phyloP scores from a whole-genome alignment of 2,888 invertebrate species.

The Sycophila texana region DNA sequence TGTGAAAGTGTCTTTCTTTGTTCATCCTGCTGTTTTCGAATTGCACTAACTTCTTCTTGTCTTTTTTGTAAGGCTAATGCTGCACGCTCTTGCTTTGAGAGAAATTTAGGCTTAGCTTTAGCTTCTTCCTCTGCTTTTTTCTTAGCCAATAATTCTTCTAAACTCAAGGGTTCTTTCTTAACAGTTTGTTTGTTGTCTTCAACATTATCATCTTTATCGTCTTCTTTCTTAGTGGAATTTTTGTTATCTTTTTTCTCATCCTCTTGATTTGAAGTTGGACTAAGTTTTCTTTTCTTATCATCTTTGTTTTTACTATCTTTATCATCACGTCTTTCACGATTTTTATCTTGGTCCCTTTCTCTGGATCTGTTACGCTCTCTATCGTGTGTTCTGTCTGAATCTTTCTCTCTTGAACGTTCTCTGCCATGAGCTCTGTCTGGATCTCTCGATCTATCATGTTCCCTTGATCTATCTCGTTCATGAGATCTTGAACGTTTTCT shows the following conservation, averaged over 20 bases:
- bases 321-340: conserved; percentile 64
- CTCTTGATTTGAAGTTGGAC: conserved; percentile 74
- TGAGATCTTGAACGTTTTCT: conserved; percentile 70
- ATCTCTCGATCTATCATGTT: conserved; percentile 59
- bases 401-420: conserved; percentile 68
- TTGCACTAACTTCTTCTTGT: conserved; percentile 90
- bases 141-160: conserved; percentile 96
- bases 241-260: conserved; percentile 72
- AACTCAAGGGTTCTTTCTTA: conserved; percentile 91
- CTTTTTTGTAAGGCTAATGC: conserved; percentile 92
- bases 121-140: conserved; percentile 97
- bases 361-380: conserved; percentile 71
- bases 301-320: conserved; percentile 69
- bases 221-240: conserved; percentile 68
- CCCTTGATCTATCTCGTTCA: conserved; percentile 55
- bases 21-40: conserved; percentile 84
- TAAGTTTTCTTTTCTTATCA: conserved; percentile 72
- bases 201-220: conserved; percentile 70
- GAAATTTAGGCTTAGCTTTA: conserved; percentile 96
- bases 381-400: conserved; percentile 75
- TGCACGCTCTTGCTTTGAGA: conserved; percentile 96
- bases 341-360: conserved; percentile 64
- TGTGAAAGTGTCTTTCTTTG: conserved; percentile 74
- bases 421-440: conserved; percentile 64
- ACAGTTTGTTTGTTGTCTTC: conserved; percentile 59